Base-by-base conservation (phyloP, 2,113 vertebrate species). In the Pithys albifrons region DNA sequence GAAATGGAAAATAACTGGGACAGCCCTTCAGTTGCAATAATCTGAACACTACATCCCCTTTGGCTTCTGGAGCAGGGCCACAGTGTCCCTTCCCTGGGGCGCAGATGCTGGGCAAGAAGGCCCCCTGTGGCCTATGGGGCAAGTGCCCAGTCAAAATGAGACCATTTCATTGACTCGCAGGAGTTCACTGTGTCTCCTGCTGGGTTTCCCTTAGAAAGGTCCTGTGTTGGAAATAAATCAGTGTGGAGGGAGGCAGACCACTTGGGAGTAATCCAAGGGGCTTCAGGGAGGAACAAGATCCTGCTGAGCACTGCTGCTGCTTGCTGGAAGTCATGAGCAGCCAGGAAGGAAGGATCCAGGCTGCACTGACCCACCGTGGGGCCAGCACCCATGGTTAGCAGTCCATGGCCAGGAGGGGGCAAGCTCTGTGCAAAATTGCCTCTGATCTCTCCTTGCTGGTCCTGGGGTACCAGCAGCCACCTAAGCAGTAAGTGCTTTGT, bases 111-210 rank as follows among this genome's bases (percentile, higher is more conserved):
- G 31, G 17, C n/a, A 23, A 72, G 37, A 67, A 70, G 22, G 1
- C 1, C 3, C 9, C 6, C 11, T 5, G 6, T 0, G 0, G 6
- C 58, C 3, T 2, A 33, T 6, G 20, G 54, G 39, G 10, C 41
- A 55, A 62, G 28, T 12, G 37, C 16, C 37, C 28, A 45, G 52
- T 45, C 62, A 65, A 73, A 65, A 80, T 1, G 7, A 84, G 54
- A 73, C 7, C 22, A 35, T 59, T 87, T 46, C 10, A n/a, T 15
- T 48, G 69, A 55, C 25, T 69, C 52, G 35, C 13, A 18, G 29
- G 57, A 15, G 33, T 17, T 70, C n/a, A 29, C 8, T 29, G 27
- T 52, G 29, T 61, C 31, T 18, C 5, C 41, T 73, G 29, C 22
- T 69, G 23, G 3, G 12, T 57, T 74, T 45, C 8, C 14, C 35